phyloP scores from a whole-genome alignment of 1,140 invertebrate genomes.

The Rhyzopertha dominica region DNA sequence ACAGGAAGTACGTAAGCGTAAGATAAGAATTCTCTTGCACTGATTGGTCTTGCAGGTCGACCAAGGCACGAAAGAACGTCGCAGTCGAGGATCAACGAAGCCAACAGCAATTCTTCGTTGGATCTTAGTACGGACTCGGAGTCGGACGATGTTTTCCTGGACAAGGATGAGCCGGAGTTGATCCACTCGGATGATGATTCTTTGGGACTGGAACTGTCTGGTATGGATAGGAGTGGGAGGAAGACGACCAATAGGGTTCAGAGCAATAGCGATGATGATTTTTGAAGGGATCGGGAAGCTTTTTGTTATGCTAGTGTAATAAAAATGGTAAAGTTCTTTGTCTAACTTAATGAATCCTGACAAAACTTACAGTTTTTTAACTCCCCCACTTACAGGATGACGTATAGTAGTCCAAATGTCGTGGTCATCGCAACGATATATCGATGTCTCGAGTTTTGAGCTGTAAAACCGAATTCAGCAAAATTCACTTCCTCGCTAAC shows the following conservation, averaged over 20 bases:
- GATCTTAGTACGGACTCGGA: conserved; percentile 40
- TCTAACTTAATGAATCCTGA: too few relatives aligned
- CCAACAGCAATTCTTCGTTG: conserved; percentile 32
- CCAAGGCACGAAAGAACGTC: conserved; percentile 29
- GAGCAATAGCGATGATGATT: conserved; percentile 42
- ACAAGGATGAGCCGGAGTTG: conserved; percentile 43
- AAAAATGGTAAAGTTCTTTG: too few relatives aligned
- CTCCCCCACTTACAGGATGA: too few relatives aligned
- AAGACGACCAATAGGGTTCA: conserved; percentile 28
- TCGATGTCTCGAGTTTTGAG: too few relatives aligned
- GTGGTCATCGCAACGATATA: too few relatives aligned
- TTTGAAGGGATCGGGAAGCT: conserved; percentile 35
- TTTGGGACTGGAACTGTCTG: conserved; percentile 36
- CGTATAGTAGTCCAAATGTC: too few relatives aligned
- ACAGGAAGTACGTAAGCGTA: conserved; percentile 30
- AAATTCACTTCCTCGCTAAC: too few relatives aligned
- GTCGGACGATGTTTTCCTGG: conserved; percentile 40
- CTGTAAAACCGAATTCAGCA: too few relatives aligned
- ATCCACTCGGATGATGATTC: conserved; percentile 43
- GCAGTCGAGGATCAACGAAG: conserved; percentile 34
- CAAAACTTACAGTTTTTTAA: too few relatives aligned
- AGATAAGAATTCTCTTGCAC: not conserved
- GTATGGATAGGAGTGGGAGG: conserved; percentile 27
- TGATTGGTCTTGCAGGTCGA: conserved; percentile 23
- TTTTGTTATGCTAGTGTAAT: too few relatives aligned